Evolutionary conservation across 2,888 invertebrate species (phyloP), one percentile per base, ranked within the genome.

Genomic region (Poecilobothrus nobilitatus): DNA sequence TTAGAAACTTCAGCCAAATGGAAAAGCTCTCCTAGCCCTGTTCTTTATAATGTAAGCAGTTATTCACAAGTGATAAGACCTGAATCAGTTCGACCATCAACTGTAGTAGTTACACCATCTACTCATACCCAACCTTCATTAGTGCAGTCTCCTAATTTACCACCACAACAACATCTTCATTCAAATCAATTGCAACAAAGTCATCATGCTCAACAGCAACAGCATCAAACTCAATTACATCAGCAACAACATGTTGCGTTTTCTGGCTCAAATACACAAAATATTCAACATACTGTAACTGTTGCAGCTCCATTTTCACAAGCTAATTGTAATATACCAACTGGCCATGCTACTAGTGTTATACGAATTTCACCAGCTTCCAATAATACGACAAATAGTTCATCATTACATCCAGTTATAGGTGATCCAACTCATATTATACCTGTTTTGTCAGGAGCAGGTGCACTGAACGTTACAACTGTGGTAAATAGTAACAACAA

Each of bases 331-430:
- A 37, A 27, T 63, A 18, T 75, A 75, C 80, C 84, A 64, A 85
- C 84, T 33, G 81, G 84, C 15, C 83, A 87, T 70, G 87, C 88
- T 65, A 90, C 92, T 37, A 92, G 92, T 82, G 93, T 93, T 61
- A 94, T 94, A 76, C 84, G 93, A 77, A 90, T 92, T 76, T 93
- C 93, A 2, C 92, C 92, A 15, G 90, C 88, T 72, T 87, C 88
- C 3, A 68, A 71, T 8, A 61, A 63, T 65, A 20, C 66, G n/a
- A 63, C 69, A 33, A 72, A 71, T 61, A 74, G 74, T 70, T 80
- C 81, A 71, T 77, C 81, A 66, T 82, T 82, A 79, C 82, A 85
- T 77, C 91, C 91, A 69, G 91, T 92, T 69, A 92, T 92, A 78
- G 92, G 92, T 67, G 90, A 91, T 76, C 91, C 92, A 41, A 91